Evolutionary conservation across 2,888 invertebrate species (phyloP), one percentile per base, ranked within the genome.

Genomic region (Mimumesa dahlbomi): DNA sequence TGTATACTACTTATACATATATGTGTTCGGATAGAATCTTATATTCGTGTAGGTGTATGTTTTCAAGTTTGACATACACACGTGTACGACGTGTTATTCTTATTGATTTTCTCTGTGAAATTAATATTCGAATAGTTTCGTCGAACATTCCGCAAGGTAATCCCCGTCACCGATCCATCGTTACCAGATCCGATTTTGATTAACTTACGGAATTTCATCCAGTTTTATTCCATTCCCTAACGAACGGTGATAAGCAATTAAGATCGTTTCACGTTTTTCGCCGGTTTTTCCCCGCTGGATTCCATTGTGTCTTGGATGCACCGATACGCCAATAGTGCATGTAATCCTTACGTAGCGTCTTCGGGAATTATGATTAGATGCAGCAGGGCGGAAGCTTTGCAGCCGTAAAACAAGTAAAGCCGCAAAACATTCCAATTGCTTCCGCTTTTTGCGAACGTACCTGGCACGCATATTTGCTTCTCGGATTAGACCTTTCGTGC

Each of bases 321-420:
- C 21, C 18, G 34, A 46, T 31, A 5, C 2, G 13, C 31, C 48
- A 43, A 69, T 54, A 16, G 19, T 49, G 49, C 59, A 11, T 9
- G 54, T 67, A 69, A 67, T 46, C 50, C 34, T 67, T 69, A 59
- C 67, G 25, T 21, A 14, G 69, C 69, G 59, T 25, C 68, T 67
- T 59, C 3, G 40, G 42, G 5, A 22, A 45, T 16, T 18, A n/a
- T 56, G 36, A 59, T 46, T 34, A 38, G 22, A 42, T 21, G 50
- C 50, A 31, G 29, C 18, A 2, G 25, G 40, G 45, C 34, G 70
- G 50, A 61, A 59, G 45, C 50, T 6, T 7, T 13, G 18, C 11
- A 16, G 13, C 13, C 45, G 21, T 46, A 29, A 56, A 56, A 50
- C 40, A 22, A 36, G 48, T 9, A 21, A 49, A 42, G 16, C 25